Conservation (phyloP, 2,888 invertebrate genomes). For the Sphinx pinastri region DNA sequence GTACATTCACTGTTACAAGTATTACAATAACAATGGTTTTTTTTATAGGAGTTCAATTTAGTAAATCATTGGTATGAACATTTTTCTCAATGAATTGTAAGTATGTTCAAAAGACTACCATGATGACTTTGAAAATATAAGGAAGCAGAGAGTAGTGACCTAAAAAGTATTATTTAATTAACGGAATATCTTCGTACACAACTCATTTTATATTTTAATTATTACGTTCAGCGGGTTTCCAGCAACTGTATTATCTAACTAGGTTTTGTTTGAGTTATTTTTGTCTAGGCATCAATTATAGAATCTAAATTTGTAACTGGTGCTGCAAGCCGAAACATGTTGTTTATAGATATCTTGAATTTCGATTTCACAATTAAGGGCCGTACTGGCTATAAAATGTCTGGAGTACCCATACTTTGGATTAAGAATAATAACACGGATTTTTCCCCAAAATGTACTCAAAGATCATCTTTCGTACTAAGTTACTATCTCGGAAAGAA, state of each 20-base stretch:
- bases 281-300: conserved; percentile 4
- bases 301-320: conserved; percentile 16
- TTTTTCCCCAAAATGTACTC: too few relatives aligned
- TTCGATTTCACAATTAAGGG: neutral
- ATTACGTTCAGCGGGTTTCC: conserved; percentile 4
- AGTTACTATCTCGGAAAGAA: too few relatives aligned
- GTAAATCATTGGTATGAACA: too few relatives aligned
- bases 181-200: neutral
- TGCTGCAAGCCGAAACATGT: neutral
- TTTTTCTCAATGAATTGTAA: too few relatives aligned
- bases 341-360: neutral
- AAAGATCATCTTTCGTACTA: too few relatives aligned
- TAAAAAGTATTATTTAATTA: neutral
- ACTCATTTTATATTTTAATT: neutral
- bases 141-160: too few relatives aligned
- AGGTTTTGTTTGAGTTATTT: conserved; percentile 24
- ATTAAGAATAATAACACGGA: too few relatives aligned
- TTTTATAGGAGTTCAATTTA: neutral
- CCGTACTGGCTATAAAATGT: neutral
- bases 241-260: conserved; percentile 24
- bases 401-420: neutral
- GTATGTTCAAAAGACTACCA: too few relatives aligned
- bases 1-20: conserved; percentile 34
- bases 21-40: conserved; percentile 12
- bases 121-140: too few relatives aligned